Base-by-base conservation (phyloP, 1,140 invertebrate genomes). In the silkworm (Bombyx mori) region DNA sequence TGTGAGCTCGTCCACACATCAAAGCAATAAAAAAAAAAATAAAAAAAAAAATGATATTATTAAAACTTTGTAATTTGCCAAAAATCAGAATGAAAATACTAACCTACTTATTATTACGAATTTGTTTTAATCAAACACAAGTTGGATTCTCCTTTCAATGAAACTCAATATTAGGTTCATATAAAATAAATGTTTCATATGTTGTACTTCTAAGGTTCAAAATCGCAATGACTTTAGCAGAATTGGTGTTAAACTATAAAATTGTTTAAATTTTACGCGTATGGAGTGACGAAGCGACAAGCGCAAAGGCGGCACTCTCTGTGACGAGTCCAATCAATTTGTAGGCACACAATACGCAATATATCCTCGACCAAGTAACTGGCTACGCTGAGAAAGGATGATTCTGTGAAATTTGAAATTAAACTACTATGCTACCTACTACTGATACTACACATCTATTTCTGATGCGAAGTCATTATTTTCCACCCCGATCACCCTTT, bases 291-390 rank as follows among this genome's bases (percentile, higher is more conserved):
- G 72, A 69, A 65, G 73, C 74, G 79, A 81, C 78, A 72, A 67
- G 68, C 68, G 65, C 61, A 48, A 64, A 70, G 62, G 66, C 68
- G 73, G 75, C 68, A 57, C 50, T 64, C 54, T 63, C 61, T 71
- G 69, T 69, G 66, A 63, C 67, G 70, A 45, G 48, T 48, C 73
- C 75, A 77, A 82, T 82, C 79, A 82, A 79, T 82, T 82, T 82
- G 77, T 80, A 66, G 66, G 49, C 57, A 51, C 65, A 76, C 75
- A 73, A 76, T 73, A 70, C 69, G 67, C 73, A 68, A 74, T 79
- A 74, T 61, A 74, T 78, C 68, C 62, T 65, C 54, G 60, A 49
- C 51, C 54, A 62, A 65, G 61, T 68, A 73, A 76, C 73, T 67
- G 62, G 69, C 69, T 67, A 68, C 67, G 64, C 60, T 54, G 67